These are phyloP conservation scores for Ceratina calcarata DNA, from an alignment of 1,140 invertebrate species.

Conservation along the genomic window DNA sequence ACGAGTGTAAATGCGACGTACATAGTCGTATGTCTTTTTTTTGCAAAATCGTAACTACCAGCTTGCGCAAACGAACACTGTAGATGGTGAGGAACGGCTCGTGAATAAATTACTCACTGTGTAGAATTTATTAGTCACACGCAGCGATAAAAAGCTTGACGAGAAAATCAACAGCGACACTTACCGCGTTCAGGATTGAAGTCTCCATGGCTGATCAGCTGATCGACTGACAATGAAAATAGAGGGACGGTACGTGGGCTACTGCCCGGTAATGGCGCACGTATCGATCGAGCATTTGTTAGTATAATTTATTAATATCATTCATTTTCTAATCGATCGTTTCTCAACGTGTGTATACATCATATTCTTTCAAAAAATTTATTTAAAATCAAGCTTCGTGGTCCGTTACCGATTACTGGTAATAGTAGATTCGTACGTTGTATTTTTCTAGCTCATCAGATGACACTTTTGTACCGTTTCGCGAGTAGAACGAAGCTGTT, in stretches of 20 bases:
- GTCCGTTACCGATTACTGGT: not conserved
- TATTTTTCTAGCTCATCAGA: not conserved
- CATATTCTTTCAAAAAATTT: not conserved
- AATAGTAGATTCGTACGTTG: not conserved
- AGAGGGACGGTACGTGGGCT: slow-evolving; percentile 38
- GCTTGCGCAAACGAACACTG: not conserved
- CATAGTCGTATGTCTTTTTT: slow-evolving; percentile 24
- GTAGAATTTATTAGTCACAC: not conserved
- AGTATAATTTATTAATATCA: not conserved
- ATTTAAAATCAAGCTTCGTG: not conserved
- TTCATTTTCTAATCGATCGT: no score
- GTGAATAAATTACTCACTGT: not conserved
- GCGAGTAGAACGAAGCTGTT: not conserved
- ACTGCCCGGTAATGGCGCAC: slow-evolving; percentile 1
- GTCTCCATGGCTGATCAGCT: slow-evolving; percentile 67
- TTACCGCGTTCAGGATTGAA: slow-evolving; percentile 69
- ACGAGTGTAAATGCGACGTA: slow-evolving; percentile 1
- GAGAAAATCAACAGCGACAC: slow-evolving; percentile 14
- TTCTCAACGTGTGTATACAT: no score
- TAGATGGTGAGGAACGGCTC: not conserved
- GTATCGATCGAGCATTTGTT: slow-evolving; percentile 23
- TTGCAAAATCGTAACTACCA: not conserved
- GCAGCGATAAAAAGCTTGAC: not conserved
- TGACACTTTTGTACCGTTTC: not conserved
- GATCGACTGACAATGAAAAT: slow-evolving; percentile 49